Evolutionary conservation across 2,113 vertebrate species (phyloP).

Genomic region (Labeo catla): DNA sequence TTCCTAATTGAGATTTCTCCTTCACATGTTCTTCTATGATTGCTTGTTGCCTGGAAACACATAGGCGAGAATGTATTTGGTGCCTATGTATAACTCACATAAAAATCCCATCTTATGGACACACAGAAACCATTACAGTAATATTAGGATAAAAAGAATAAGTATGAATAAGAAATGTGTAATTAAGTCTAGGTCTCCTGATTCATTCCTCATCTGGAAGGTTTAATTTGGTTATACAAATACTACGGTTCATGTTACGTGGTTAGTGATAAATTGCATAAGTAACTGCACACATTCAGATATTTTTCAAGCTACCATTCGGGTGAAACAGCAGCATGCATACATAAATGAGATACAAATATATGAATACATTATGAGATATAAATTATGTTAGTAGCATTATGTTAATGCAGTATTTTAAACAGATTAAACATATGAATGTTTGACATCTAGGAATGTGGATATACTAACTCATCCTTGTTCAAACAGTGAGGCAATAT

Average conservation of each 20-base stretch:
- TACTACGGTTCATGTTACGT: not conserved
- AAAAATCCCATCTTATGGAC: not conserved
- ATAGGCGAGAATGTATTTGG: constrained; percentile 49
- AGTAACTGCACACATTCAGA: not conserved
- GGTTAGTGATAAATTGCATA: not conserved
- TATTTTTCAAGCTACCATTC: not conserved
- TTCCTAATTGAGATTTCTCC: constrained; percentile 42
- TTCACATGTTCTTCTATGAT: constrained; percentile 25
- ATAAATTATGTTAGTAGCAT: not conserved
- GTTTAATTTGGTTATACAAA: not conserved
- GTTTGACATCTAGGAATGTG: not conserved
- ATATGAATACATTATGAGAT: no score
- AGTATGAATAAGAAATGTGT: constrained; percentile 8
- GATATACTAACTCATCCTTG: not conserved
- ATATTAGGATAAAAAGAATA: constrained; percentile 1
- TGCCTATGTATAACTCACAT: constrained; percentile 45
- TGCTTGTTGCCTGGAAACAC: constrained; percentile 77
- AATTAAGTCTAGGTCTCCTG: not conserved
- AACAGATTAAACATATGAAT: not conserved
- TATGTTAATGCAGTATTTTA: not conserved
- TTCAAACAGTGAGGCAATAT: not conserved
- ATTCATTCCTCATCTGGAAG: constrained; percentile 4
- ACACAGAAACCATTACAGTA: not conserved
- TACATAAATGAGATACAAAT: not conserved
- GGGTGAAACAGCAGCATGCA: not conserved